Percentiles rank a stretch among this genome's conserved stretches.
These are phyloP conservation scores for Epizoanthus illoricatus DNA, from an alignment of 92 coral and sea anemone genomes.

Conservation along the genomic window DNA sequence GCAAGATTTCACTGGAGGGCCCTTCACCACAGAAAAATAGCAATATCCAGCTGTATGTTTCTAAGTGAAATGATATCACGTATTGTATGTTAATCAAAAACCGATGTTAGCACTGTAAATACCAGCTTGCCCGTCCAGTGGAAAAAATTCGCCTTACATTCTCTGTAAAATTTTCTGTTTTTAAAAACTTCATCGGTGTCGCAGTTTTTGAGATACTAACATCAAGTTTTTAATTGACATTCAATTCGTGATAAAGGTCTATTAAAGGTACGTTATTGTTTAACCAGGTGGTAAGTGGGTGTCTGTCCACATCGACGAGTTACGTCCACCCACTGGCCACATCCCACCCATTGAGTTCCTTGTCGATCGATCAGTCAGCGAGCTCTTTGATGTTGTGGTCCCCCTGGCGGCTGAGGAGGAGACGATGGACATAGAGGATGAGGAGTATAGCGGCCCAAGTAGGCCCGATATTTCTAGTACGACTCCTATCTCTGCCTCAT, in stretches of 20 bases:
- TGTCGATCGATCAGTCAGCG: constrained; percentile 81
- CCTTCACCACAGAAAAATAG: too few relatives aligned
- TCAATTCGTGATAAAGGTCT: background rate
- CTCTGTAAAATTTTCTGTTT: too few relatives aligned
- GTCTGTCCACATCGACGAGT: constrained; percentile 87
- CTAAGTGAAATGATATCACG: too few relatives aligned
- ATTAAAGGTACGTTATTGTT: background rate
- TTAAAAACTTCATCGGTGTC: too few relatives aligned
- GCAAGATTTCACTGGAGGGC: too few relatives aligned
- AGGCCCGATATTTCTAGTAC: too few relatives aligned
- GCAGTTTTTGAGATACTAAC: too few relatives aligned
- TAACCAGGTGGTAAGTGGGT: constrained; percentile 63
- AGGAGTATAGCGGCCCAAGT: background rate
- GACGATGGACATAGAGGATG: constrained; percentile 56
- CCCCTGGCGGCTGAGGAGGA: constrained; percentile 43
- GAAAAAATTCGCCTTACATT: background rate
- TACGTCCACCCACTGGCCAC: constrained; percentile 71
- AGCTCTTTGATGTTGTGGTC: constrained; percentile 60
- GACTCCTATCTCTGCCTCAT: too few relatives aligned
- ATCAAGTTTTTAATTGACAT: too few relatives aligned
- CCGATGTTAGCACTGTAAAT: background rate
- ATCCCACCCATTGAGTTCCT: constrained; percentile 77
- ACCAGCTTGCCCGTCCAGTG: too few relatives aligned
- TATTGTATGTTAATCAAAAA: too few relatives aligned
- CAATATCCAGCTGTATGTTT: too few relatives aligned